phyloP scores from a whole-genome alignment of 2,113 vertebrate genomes.

The Brachypodius melanocephalos region DNA sequence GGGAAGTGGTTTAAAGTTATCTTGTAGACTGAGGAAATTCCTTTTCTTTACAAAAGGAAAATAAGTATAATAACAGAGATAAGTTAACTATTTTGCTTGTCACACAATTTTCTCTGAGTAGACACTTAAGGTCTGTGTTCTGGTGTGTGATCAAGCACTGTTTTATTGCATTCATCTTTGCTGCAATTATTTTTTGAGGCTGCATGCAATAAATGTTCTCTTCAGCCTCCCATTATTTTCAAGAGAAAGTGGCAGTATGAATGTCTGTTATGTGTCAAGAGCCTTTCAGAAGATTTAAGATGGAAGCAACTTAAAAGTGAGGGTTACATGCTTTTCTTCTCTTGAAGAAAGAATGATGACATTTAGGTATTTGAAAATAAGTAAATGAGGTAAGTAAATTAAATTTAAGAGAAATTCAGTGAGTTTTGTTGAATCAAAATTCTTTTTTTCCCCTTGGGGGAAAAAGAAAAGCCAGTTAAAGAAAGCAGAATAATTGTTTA shows the following conservation, averaged over 20 bases:
- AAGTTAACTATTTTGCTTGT: neutral
- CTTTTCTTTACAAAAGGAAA: neutral
- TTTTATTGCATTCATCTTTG: neutral
- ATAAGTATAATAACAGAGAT: neutral
- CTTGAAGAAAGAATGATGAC: neutral
- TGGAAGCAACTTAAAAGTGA: neutral
- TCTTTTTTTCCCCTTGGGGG: fast-evolving
- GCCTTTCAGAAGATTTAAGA: neutral
- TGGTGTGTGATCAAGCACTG: neutral
- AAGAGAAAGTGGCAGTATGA: neutral
- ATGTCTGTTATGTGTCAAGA: neutral
- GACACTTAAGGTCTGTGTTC: neutral
- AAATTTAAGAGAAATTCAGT: neutral
- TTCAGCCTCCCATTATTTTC: neutral
- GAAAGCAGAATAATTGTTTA: neutral
- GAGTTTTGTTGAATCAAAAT: neutral
- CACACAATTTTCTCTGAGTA: neutral
- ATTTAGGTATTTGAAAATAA: neutral
- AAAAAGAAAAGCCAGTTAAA: neutral
- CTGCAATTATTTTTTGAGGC: neutral
- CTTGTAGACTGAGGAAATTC: neutral
- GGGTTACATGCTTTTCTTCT: neutral
- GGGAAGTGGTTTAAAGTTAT: neutral
- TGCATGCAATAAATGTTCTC: neutral
- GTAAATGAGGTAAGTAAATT: neutral